phyloP scores from a whole-genome alignment of 2,113 vertebrate genomes.

The Larimichthys crocea region DNA sequence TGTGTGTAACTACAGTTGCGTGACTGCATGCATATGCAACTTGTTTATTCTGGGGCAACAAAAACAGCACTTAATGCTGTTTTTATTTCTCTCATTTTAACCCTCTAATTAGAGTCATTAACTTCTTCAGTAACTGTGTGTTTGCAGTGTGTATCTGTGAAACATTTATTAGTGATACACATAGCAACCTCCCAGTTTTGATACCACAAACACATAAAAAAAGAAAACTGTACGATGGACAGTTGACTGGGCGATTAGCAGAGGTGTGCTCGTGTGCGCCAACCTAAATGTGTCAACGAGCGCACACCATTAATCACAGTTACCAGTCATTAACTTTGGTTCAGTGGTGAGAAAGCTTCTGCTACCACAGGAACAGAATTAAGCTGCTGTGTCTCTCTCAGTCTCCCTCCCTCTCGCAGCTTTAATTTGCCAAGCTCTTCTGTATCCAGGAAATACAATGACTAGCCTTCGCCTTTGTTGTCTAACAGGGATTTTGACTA shows the following conservation, averaged over 20 bases:
- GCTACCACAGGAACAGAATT: constrained; percentile 67
- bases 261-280: constrained; percentile 18
- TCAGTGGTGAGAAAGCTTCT: constrained; percentile 38
- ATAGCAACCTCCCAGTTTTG: neutral
- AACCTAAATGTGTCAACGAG: constrained; percentile 55
- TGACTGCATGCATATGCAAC: constrained; percentile 19
- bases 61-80: constrained; percentile 5
- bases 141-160: neutral
- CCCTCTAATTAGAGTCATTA: constrained; percentile 26
- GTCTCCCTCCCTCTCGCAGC: constrained; percentile 57
- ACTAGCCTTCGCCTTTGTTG: constrained; percentile 72
- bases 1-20: constrained; percentile 28
- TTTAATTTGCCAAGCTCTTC: constrained; percentile 79
- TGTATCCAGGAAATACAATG: constrained; percentile 73
- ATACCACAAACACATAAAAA: neutral
- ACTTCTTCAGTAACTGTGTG: neutral
- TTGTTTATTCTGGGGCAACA: constrained; percentile 18
- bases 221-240: neutral
- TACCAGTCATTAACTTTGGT: constrained; percentile 53
- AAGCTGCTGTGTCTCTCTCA: constrained; percentile 48
- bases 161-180: neutral
- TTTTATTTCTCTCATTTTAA: constrained; percentile 22
- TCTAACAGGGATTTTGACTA: constrained; percentile 76
- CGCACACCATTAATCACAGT: constrained; percentile 45
- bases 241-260: constrained; percentile 19